A percentile compares a stretch with the other conserved stretches of the same genome.
phyloP scores from a whole-genome alignment of 2,797 vertebrate species.

The Artibeus lituratus region DNA sequence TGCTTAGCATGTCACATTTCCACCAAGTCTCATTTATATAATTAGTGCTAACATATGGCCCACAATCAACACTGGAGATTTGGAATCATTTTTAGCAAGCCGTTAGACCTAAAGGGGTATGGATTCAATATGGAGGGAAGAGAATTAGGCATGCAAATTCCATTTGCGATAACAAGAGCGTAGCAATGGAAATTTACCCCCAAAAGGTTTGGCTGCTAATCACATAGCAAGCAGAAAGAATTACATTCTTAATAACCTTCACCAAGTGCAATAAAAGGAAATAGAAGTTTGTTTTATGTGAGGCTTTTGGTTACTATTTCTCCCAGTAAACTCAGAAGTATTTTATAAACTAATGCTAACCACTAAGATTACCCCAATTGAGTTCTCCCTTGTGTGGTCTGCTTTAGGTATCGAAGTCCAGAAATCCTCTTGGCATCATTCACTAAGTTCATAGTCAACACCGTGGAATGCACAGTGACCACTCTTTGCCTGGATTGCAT shows the following conservation, averaged over 20 bases:
- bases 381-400: background rate
- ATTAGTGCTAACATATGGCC: constrained; percentile 89
- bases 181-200: constrained; percentile 76
- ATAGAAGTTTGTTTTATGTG: constrained; percentile 71
- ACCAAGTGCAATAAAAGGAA: constrained; percentile 72
- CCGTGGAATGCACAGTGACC: background rate
- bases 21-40: constrained; percentile 87
- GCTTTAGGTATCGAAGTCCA: background rate
- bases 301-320: constrained; percentile 54
- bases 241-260: constrained; percentile 71
- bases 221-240: constrained; percentile 64
- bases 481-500: background rate
- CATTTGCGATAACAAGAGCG: constrained; percentile 74
- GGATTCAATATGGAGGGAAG: constrained; percentile 80
- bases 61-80: constrained; percentile 84
- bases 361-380: background rate
- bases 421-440: background rate
- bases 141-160: constrained; percentile 81
- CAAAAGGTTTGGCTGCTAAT: constrained; percentile 73
- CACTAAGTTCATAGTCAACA: background rate
- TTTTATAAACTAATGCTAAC: constrained; percentile 42
- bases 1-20: constrained; percentile 83
- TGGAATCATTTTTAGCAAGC: constrained; percentile 85
- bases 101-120: constrained; percentile 83
- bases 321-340: constrained; percentile 39